phyloP scores from a whole-genome alignment of 2,888 invertebrate species.

The Agrotis clavis region DNA sequence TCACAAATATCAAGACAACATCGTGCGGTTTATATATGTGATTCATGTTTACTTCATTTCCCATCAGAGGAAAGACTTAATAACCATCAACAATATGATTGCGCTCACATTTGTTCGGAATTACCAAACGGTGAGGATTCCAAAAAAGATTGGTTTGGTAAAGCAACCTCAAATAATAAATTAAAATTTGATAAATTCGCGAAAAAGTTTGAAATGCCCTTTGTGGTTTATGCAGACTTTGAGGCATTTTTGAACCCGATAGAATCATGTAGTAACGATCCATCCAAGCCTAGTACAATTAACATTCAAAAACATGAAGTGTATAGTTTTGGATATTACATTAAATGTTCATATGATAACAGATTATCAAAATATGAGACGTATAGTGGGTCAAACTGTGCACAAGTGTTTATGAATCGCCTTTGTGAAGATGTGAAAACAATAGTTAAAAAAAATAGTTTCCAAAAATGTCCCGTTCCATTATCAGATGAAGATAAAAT shows the following conservation, averaged over 20 bases:
- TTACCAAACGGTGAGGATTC: slow-evolving; percentile 5
- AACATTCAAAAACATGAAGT: slow-evolving; percentile 34
- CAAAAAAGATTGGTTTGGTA: slow-evolving; percentile 17
- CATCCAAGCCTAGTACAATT: slow-evolving; percentile 56
- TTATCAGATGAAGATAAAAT: slow-evolving; percentile 16
- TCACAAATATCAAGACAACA: background rate
- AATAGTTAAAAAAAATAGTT: slow-evolving; percentile 25
- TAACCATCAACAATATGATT: background rate
- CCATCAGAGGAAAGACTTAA: background rate
- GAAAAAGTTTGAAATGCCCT: slow-evolving; percentile 14
- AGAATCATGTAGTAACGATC: slow-evolving; percentile 49
- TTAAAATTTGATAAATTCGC: slow-evolving; percentile 6
- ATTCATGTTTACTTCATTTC: background rate
- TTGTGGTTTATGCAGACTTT: slow-evolving; percentile 56
- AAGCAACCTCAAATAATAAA: slow-evolving; percentile 9
- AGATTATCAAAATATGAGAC: slow-evolving; percentile 9
- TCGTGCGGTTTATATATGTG: background rate
- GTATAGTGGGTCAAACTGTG: slow-evolving; percentile 40
- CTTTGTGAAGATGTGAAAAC: slow-evolving; percentile 54
- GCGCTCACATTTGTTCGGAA: slow-evolving; percentile 2
- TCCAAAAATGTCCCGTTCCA: slow-evolving; percentile 21
- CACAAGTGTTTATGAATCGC: slow-evolving; percentile 55
- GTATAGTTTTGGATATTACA: too few relatives aligned
- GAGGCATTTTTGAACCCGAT: slow-evolving; percentile 63
- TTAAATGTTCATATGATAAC: too few relatives aligned